Conservation (phyloP, 2,797 vertebrate genomes). For the Bovichtus variegatus region DNA sequence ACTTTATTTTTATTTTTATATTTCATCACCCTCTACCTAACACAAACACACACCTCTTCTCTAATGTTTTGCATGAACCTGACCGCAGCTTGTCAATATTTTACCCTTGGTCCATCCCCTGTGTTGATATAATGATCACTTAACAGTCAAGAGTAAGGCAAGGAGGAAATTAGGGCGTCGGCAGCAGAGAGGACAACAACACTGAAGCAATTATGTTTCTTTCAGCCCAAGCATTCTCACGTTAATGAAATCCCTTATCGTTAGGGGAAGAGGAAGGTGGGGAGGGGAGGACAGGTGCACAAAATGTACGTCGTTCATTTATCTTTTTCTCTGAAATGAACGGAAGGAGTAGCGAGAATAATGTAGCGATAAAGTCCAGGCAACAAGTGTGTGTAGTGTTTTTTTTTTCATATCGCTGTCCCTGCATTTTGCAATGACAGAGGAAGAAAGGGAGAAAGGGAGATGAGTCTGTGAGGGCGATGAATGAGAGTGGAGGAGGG, state of each 20-base stretch:
- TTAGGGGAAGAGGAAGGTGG: slow-evolving; percentile 80
- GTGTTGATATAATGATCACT: slow-evolving; percentile 89
- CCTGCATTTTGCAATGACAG: slow-evolving; percentile 63
- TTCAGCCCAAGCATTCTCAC: slow-evolving; percentile 85
- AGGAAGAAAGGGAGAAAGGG: slow-evolving; percentile 57
- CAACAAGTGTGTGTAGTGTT: slow-evolving; percentile 84
- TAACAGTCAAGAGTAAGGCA: slow-evolving; percentile 88
- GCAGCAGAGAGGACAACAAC: slow-evolving; percentile 86
- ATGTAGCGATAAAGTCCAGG: slow-evolving; percentile 79
- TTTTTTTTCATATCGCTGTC: slow-evolving; percentile 54
- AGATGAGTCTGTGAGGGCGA: slow-evolving; percentile 54
- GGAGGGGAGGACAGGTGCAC: slow-evolving; percentile 86
- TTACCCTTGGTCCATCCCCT: slow-evolving; percentile 86
- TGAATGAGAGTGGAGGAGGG: slow-evolving; percentile 45
- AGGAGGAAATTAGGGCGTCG: slow-evolving; percentile 87
- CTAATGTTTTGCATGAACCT: slow-evolving; percentile 69
- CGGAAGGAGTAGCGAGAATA: slow-evolving; percentile 79
- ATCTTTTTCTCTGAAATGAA: slow-evolving; percentile 85
- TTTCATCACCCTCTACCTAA: slow-evolving; percentile 37
- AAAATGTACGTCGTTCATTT: slow-evolving; percentile 86
- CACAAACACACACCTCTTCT: slow-evolving; percentile 48
- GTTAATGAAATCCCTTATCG: slow-evolving; percentile 90
- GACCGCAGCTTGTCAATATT: slow-evolving; percentile 87
- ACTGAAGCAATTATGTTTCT: slow-evolving; percentile 89
- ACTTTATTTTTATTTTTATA: slow-evolving; percentile 51